Evolutionary conservation across 2,113 vertebrate genomes (phyloP).

Genomic region (Cottus gobio): DNA sequence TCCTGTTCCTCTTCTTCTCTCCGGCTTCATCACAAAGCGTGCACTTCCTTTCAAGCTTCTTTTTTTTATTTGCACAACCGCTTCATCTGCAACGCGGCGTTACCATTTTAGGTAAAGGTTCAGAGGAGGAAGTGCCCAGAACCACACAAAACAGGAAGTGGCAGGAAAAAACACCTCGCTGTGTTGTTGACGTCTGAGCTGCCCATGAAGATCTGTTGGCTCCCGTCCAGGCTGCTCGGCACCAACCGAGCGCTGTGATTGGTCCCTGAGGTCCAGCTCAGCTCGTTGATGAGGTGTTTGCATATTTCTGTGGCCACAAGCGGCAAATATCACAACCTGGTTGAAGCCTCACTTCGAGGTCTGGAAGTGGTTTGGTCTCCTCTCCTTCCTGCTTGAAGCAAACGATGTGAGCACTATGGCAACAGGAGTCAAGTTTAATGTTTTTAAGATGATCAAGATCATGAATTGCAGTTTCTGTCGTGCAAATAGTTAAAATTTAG

Average conservation of each 20-base stretch:
- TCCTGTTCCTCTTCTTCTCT: background rate
- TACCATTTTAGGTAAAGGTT: conserved; percentile 3
- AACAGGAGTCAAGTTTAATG: background rate
- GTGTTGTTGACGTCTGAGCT: conserved; percentile 7
- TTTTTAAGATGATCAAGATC: background rate
- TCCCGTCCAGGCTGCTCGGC: conserved; percentile 13
- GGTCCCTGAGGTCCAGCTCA: conserved; percentile 1
- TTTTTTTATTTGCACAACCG: background rate
- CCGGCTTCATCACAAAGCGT: background rate
- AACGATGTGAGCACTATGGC: background rate
- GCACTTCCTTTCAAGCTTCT: background rate
- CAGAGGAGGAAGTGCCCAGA: conserved; percentile 45
- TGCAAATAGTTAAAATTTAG: too few species aligned
- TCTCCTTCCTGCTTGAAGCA: too few species aligned
- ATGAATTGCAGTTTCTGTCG: too few species aligned
- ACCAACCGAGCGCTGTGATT: conserved; percentile 11
- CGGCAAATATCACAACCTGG: background rate
- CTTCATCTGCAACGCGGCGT: background rate
- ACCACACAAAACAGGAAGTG: conserved; percentile 64
- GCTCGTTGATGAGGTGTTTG: background rate
- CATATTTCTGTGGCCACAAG: background rate
- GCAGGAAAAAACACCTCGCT: conserved; percentile 9
- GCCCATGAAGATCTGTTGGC: conserved; percentile 19
- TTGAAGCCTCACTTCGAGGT: too few species aligned
- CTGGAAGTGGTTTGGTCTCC: background rate